Percentiles rank a stretch among this genome's conserved stretches.
Evolutionary conservation across 2,797 vertebrate species (phyloP).

Genomic region (Lagorchestes hirsutus): DNA sequence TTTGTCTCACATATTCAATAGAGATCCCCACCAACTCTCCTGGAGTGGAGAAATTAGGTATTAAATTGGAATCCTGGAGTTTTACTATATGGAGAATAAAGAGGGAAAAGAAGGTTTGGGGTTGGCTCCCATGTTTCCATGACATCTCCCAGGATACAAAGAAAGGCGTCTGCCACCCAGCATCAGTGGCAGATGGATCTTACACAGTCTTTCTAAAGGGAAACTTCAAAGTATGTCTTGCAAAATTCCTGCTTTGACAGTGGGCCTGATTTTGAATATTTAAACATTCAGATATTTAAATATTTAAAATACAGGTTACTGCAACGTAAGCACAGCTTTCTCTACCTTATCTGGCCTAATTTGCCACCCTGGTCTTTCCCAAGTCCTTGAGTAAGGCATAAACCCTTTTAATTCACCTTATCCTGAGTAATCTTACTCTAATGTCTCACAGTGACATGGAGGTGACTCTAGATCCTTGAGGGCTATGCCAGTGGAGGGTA

Average conservation of each 20-base stretch:
- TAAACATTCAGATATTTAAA: not conserved
- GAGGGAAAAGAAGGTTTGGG: not conserved
- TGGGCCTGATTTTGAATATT: not conserved
- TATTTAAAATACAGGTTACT: not conserved
- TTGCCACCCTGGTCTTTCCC: not conserved
- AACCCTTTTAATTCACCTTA: not conserved
- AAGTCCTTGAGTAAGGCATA: not conserved
- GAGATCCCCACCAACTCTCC: not conserved
- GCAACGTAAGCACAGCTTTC: not conserved
- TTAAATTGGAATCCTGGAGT: not conserved
- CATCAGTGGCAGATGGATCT: too few species aligned
- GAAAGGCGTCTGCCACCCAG: not conserved
- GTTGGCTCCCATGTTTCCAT: not conserved
- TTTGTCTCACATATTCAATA: conserved; percentile 8
- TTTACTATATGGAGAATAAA: not conserved
- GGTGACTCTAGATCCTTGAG: not conserved
- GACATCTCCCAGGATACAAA: not conserved
- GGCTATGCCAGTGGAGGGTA: not conserved
- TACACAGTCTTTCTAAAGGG: not conserved
- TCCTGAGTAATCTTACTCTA: not conserved
- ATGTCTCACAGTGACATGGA: not conserved
- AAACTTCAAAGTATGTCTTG: conserved; percentile 2
- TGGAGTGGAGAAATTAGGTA: conserved; percentile 2
- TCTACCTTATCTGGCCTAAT: not conserved
- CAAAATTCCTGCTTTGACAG: not conserved